These are phyloP conservation scores for Bombus waltoni DNA, from an alignment of 1,140 invertebrate genomes.

Conservation along the genomic window DNA sequence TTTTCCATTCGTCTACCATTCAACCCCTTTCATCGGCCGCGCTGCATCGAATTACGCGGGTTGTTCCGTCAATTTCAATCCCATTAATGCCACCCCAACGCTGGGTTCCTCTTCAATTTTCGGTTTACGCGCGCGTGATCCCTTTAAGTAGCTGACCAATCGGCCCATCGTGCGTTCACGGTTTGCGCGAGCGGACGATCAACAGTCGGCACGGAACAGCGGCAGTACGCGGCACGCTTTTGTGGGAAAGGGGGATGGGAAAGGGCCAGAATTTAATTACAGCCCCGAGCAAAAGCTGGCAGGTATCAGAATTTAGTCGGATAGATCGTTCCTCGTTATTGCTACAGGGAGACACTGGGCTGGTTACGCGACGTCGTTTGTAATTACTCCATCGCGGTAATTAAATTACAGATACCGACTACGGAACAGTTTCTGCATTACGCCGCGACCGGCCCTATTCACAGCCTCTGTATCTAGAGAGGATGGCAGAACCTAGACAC, in stretches of 20 bases:
- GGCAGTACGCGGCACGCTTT: slow-evolving; percentile 16
- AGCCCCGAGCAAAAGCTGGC: slow-evolving; percentile 21
- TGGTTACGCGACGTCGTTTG: slow-evolving; percentile 46
- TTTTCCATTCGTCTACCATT: background rate
- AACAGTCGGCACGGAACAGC: background rate
- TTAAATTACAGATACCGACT: slow-evolving; percentile 60
- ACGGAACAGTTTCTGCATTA: slow-evolving; percentile 54
- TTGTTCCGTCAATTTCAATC: slow-evolving; percentile 15
- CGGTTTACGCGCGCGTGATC: slow-evolving; percentile 10
- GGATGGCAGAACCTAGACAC: background rate
- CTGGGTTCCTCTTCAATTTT: slow-evolving; percentile 1
- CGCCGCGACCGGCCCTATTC: slow-evolving; percentile 4
- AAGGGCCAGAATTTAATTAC: slow-evolving; percentile 58
- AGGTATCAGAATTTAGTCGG: slow-evolving; percentile 62
- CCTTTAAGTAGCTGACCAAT: slow-evolving; percentile 9
- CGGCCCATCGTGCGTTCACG: no score
- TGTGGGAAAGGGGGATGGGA: slow-evolving; percentile 2
- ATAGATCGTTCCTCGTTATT: slow-evolving; percentile 64
- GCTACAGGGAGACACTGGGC: slow-evolving; percentile 47
- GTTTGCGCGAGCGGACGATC: no score
- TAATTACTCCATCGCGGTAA: slow-evolving; percentile 62
- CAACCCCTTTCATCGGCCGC: background rate
- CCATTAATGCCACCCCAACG: background rate
- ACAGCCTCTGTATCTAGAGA: background rate
- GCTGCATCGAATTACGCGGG: background rate